Conservation (phyloP, 2,113 vertebrate species). For the Gallinago paraguaiae region DNA sequence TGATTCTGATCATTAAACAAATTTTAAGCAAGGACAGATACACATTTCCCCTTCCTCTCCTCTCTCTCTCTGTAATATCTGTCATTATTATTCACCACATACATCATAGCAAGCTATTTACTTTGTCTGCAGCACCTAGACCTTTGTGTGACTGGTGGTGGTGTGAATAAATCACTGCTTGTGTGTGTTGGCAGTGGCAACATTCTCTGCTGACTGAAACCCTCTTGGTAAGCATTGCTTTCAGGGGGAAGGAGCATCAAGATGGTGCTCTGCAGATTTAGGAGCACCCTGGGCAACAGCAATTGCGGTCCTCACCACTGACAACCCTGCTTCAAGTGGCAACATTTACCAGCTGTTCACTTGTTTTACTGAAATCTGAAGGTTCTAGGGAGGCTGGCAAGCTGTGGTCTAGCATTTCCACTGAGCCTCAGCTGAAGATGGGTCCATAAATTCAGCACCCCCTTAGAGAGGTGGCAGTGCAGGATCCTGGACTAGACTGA, state of each 20-base stretch:
- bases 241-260: background rate
- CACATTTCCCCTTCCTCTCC: background rate
- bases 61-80: background rate
- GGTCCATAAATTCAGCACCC: background rate
- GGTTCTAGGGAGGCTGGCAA: background rate
- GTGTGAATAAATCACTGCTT: background rate
- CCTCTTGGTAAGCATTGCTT: fast-evolving
- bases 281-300: background rate
- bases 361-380: background rate
- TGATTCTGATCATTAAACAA: background rate
- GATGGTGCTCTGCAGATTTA: background rate
- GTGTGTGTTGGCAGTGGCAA: background rate
- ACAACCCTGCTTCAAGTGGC: background rate
- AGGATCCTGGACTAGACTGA: background rate
- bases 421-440: background rate
- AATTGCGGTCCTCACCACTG: fast-evolving
- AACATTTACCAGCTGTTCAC: background rate
- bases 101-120: background rate
- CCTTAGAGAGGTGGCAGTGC: background rate
- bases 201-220: background rate
- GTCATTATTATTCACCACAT: background rate
- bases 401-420: background rate
- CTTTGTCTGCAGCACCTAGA: background rate
- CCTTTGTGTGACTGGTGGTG: background rate
- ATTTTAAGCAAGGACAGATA: background rate